Conservation (phyloP, 2,797 vertebrate genomes). For the Danionella dracula region DNA sequence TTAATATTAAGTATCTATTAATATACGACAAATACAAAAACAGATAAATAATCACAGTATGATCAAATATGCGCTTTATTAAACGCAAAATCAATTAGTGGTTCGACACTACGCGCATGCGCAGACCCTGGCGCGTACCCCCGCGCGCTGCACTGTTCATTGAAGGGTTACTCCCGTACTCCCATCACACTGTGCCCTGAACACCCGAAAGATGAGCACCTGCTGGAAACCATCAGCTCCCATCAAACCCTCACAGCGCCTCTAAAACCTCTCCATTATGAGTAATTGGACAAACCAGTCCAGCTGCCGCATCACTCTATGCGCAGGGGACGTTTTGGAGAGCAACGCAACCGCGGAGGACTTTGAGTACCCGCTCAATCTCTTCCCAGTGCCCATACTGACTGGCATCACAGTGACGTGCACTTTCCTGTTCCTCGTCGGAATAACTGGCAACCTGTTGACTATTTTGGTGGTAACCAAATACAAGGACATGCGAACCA, state of each 20-base stretch:
- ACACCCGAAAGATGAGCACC: constrained; percentile 11
- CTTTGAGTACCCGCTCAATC: constrained; percentile 60
- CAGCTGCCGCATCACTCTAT: constrained; percentile 65
- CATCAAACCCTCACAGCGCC: neutral
- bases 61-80: neutral
- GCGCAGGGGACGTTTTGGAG: constrained; percentile 38
- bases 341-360: constrained; percentile 53
- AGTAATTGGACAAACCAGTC: constrained; percentile 57
- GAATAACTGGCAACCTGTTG: constrained; percentile 86
- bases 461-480: constrained; percentile 89
- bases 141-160: neutral
- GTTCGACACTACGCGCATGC: constrained; percentile 5
- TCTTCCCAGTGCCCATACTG: constrained; percentile 84
- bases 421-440: constrained; percentile 83
- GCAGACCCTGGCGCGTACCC: neutral
- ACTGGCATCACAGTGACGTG: constrained; percentile 82
- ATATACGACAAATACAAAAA: no score
- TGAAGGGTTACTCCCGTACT: neutral
- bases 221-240: neutral
- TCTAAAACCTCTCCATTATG: constrained; percentile 23
- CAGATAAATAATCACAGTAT: no score
- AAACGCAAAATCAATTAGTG: neutral
- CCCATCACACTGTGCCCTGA: neutral
- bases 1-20: no score
- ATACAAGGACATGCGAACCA: constrained; percentile 92